A percentile compares a stretch with the other conserved stretches of the same genome.
These are phyloP conservation scores for Nezara viridula DNA, from an alignment of 2,888 invertebrate genomes.

Conservation along the genomic window DNA sequence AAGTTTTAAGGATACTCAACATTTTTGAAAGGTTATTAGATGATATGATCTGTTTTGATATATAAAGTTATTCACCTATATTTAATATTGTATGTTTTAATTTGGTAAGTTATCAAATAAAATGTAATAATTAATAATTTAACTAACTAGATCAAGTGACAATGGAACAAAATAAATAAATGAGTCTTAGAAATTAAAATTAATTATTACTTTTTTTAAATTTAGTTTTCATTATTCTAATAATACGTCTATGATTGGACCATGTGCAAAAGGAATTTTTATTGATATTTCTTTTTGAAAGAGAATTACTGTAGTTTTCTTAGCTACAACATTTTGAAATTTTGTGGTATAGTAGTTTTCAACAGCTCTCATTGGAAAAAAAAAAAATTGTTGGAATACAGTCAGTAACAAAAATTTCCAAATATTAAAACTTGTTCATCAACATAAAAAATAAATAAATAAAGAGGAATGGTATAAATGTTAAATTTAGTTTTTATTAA, in stretches of 20 bases:
- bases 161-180: background rate
- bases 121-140: background rate
- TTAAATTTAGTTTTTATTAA: background rate
- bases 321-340: too few relatives aligned
- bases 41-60: background rate
- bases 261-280: background rate
- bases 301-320: too few relatives aligned
- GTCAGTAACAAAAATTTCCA: background rate
- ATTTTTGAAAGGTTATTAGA: background rate
- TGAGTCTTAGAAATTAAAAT: background rate
- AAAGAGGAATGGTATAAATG: background rate
- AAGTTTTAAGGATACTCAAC: background rate
- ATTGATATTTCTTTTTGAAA: background rate
- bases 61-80: background rate
- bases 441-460: background rate
- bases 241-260: background rate
- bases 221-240: background rate
- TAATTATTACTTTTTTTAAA: background rate
- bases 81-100: background rate
- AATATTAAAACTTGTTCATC: background rate
- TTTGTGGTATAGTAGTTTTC: background rate
- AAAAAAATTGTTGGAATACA: background rate
- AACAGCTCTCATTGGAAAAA: background rate
- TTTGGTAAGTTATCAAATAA: background rate
- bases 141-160: background rate